Evolutionary conservation across 2,113 vertebrate genomes (phyloP).

Genomic region (Myiagra hebetior): DNA sequence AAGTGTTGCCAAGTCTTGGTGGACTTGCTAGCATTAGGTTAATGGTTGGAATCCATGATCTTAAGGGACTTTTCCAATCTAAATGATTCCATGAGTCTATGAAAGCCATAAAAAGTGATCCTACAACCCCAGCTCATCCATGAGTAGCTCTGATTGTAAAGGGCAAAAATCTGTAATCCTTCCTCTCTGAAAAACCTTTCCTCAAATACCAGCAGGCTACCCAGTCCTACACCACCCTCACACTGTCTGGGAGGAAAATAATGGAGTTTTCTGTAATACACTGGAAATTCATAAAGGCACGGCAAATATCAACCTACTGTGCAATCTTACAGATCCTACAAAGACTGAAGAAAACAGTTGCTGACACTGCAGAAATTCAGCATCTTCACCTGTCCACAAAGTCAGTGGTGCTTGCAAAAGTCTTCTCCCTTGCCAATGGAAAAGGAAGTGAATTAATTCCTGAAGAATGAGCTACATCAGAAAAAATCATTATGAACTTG

Average conservation of each 20-base stretch:
- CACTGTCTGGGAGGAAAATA: fast-evolving
- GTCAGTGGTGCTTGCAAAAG: neutral
- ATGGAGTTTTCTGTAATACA: neutral
- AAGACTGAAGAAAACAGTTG: neutral
- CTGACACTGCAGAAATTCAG: neutral
- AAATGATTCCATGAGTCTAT: neutral
- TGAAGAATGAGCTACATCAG: neutral
- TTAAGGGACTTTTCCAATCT: neutral
- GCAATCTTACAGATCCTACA: neutral
- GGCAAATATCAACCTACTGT: neutral
- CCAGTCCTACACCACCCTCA: neutral
- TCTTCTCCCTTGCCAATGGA: neutral
- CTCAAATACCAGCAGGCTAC: neutral
- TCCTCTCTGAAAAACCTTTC: neutral
- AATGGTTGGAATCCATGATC: neutral
- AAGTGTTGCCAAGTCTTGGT: neutral
- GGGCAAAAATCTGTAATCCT: neutral
- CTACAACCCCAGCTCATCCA: neutral
- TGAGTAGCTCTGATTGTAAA: neutral
- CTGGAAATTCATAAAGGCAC: neutral
- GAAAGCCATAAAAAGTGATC: neutral
- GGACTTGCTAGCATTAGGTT: neutral
- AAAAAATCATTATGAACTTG: neutral
- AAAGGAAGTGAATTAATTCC: neutral
- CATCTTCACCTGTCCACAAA: neutral